phyloP scores from a whole-genome alignment of 2,113 vertebrate genomes.

The Edolisoma coerulescens region DNA sequence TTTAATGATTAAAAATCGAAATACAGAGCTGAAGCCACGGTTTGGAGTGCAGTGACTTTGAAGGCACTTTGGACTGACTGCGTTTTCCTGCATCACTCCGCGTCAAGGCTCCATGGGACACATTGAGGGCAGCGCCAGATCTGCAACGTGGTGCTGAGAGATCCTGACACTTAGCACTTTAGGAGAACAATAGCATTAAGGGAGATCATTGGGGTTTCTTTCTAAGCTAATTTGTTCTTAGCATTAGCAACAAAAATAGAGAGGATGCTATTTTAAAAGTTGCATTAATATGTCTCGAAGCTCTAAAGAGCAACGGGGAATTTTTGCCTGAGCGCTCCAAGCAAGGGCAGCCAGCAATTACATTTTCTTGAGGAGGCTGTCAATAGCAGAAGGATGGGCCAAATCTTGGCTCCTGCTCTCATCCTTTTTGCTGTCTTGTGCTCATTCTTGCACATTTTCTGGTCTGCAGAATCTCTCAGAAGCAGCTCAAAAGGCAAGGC shows the following conservation, averaged over 20 bases:
- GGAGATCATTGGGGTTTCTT: neutral
- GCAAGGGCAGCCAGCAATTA: conserved; percentile 48
- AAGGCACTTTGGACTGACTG: neutral
- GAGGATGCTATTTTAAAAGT: conserved; percentile 47
- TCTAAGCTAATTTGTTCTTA: conserved; percentile 12
- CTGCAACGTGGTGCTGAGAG: neutral
- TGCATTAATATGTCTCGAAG: neutral
- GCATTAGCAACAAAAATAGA: conserved; percentile 40
- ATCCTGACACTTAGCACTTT: conserved; percentile 20
- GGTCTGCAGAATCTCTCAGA: neutral
- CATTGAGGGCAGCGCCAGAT: neutral
- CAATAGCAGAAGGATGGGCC: neutral
- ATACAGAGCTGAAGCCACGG: neutral
- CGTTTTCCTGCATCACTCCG: neutral
- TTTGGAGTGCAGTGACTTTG: neutral
- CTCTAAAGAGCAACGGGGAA: neutral
- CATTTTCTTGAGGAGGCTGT: neutral
- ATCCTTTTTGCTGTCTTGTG: neutral
- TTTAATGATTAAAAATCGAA: neutral
- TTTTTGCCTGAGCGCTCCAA: conserved; percentile 2
- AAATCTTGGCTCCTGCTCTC: neutral
- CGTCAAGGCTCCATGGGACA: neutral
- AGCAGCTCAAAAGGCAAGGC: neutral
- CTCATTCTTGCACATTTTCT: neutral
- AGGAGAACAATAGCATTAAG: conserved; percentile 30